Percentiles rank a stretch among this genome's conserved stretches.
These are phyloP conservation scores for Upupa epops DNA, from an alignment of 2,113 vertebrate genomes.

Conservation along the genomic window DNA sequence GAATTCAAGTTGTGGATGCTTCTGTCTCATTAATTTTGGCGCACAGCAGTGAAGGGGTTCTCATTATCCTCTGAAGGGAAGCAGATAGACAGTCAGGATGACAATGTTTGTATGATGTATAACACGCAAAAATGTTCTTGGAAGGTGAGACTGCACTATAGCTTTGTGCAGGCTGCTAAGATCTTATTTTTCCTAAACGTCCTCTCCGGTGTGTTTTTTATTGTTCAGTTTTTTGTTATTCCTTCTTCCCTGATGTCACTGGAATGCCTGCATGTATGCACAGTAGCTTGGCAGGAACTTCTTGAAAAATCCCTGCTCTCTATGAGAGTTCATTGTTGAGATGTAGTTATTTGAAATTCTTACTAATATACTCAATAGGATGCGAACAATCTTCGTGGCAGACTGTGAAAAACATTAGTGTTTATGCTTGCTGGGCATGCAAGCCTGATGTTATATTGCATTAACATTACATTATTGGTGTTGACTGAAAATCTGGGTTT, in stretches of 20 bases:
- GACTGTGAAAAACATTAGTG: neutral
- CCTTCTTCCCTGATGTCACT: neutral
- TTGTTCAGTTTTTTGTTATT: neutral
- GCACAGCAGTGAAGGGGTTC: neutral
- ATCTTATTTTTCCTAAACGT: neutral
- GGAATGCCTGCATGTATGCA: constrained; percentile 27
- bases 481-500: neutral
- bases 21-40: neutral
- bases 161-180: neutral
- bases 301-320: neutral
- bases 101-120: neutral
- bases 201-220: neutral
- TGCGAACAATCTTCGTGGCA: neutral
- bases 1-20: neutral
- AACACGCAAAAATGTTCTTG: neutral
- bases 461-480: accelerated
- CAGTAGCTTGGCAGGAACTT: neutral
- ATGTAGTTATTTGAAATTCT: neutral
- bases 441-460: neutral
- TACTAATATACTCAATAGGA: neutral
- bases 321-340: neutral
- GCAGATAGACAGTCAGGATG: neutral
- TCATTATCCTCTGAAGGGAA: neutral
- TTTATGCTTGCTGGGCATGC: neutral
- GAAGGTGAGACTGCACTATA: constrained; percentile 21